Evolutionary conservation across 1,140 invertebrate genomes (phyloP).

Genomic region (Trichonephila inaurata): DNA sequence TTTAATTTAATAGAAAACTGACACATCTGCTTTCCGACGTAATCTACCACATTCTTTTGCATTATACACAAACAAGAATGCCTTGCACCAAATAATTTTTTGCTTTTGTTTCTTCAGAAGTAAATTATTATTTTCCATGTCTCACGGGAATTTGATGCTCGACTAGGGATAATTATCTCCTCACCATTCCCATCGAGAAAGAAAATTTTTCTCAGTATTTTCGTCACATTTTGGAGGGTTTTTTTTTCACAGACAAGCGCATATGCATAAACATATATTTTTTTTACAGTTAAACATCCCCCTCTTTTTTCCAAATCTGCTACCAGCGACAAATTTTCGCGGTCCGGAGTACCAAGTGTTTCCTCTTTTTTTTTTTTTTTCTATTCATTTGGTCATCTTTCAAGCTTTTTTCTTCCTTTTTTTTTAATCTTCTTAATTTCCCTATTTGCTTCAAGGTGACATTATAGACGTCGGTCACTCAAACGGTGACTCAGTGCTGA

Average conservation of each 20-base stretch:
- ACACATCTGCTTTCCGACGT: too few relatives aligned
- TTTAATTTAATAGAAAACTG: too few relatives aligned
- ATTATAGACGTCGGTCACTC: conserved; percentile 11
- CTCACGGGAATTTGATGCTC: not conserved
- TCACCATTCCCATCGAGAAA: not conserved
- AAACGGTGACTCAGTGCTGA: not conserved
- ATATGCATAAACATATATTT: too few relatives aligned
- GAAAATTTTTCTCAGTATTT: not conserved
- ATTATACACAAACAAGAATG: not conserved
- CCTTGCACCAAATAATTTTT: not conserved
- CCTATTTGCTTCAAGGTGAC: conserved; percentile 29
- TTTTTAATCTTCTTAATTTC: not conserved
- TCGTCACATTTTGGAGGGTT: not conserved
- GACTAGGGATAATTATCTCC: not conserved
- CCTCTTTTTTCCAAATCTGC: not conserved
- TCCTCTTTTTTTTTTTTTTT: not conserved
- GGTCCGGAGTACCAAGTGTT: too few relatives aligned
- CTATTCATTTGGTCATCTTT: not conserved
- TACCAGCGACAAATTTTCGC: not conserved
- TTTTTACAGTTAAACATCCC: not conserved
- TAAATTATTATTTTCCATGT: not conserved
- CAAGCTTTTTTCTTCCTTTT: not conserved
- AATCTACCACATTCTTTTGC: too few relatives aligned
- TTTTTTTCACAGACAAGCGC: not conserved
- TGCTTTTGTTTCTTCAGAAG: not conserved